A percentile compares a stretch with the other conserved stretches of the same genome.
Evolutionary conservation across 2,888 invertebrate genomes (phyloP).

Genomic region (Ceriagrion tenellum): DNA sequence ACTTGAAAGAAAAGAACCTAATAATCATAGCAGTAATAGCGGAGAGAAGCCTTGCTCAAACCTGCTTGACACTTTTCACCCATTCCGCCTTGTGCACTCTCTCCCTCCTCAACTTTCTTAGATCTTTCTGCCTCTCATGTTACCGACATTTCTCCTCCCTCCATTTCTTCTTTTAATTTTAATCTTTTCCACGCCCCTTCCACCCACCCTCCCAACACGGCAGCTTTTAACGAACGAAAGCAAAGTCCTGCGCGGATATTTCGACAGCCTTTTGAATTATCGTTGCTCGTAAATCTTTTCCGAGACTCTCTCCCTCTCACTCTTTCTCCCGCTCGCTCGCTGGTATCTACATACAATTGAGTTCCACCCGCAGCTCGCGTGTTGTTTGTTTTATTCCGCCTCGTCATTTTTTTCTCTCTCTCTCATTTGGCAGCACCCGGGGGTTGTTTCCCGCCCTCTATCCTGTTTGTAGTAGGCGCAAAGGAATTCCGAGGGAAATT

Average conservation of each 20-base stretch:
- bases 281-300: conserved; percentile 24
- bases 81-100: too few species aligned
- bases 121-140: too few species aligned
- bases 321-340: neutral
- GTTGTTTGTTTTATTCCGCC: neutral
- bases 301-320: neutral
- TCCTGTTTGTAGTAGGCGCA: too few species aligned
- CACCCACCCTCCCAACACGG: neutral
- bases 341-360: neutral
- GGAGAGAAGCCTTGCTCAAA: too few species aligned
- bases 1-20: too few species aligned
- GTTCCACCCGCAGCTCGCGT: neutral
- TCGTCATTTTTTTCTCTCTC: neutral
- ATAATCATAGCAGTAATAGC: too few species aligned
- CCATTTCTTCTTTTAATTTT: too few species aligned
- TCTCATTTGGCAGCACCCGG: neutral
- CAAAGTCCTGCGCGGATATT: neutral
- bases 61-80: too few species aligned
- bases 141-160: too few species aligned
- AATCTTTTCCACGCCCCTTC: too few species aligned
- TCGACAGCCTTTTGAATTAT: conserved; percentile 40
- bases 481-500: neutral
- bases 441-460: neutral
- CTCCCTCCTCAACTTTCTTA: too few species aligned
- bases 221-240: conserved; percentile 10